These are phyloP conservation scores for Panorpa germanica DNA, from an alignment of 2,888 invertebrate species.

Conservation along the genomic window DNA sequence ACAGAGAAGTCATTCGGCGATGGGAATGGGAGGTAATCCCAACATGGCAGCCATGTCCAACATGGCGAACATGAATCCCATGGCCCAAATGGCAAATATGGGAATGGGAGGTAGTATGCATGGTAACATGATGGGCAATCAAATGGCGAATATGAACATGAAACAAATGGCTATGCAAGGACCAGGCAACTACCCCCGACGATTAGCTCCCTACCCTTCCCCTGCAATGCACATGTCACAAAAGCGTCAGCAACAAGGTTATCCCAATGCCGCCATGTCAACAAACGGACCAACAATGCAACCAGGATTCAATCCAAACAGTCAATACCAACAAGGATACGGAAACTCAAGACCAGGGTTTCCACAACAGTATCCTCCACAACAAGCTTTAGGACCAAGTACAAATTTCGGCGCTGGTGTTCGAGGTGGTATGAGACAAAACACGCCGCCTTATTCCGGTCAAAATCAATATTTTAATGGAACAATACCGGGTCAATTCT, in stretches of 20 bases:
- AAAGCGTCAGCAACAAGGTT: slow-evolving; percentile 42
- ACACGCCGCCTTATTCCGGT: slow-evolving; percentile 45
- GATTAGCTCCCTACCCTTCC: slow-evolving; percentile 71
- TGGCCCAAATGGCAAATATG: slow-evolving; percentile 58
- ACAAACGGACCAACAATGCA: slow-evolving; percentile 24
- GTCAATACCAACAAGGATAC: slow-evolving; percentile 18
- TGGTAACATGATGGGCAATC: slow-evolving; percentile 45
- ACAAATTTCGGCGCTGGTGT: slow-evolving; percentile 32
- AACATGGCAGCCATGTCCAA: slow-evolving; percentile 25
- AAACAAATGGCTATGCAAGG: slow-evolving; percentile 39
- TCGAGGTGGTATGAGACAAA: slow-evolving; percentile 39
- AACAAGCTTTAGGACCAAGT: slow-evolving; percentile 39
- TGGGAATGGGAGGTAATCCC: slow-evolving; percentile 32
- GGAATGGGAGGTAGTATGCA: slow-evolving; percentile 51
- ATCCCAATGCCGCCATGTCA: slow-evolving; percentile 32
- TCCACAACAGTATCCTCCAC: slow-evolving; percentile 46
- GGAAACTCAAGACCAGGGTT: slow-evolving; percentile 21
- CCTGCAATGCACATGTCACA: slow-evolving; percentile 74
- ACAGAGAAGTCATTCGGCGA: slow-evolving; percentile 34
- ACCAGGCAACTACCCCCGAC: slow-evolving; percentile 46
- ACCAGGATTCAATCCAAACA: slow-evolving; percentile 24
- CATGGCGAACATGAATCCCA: slow-evolving; percentile 46
- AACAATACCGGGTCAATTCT: slow-evolving; percentile 30
- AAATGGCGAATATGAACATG: slow-evolving; percentile 50
- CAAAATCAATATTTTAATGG: slow-evolving; percentile 37